phyloP scores from a whole-genome alignment of 2,113 vertebrate genomes.

The Ophiodon elongatus region DNA sequence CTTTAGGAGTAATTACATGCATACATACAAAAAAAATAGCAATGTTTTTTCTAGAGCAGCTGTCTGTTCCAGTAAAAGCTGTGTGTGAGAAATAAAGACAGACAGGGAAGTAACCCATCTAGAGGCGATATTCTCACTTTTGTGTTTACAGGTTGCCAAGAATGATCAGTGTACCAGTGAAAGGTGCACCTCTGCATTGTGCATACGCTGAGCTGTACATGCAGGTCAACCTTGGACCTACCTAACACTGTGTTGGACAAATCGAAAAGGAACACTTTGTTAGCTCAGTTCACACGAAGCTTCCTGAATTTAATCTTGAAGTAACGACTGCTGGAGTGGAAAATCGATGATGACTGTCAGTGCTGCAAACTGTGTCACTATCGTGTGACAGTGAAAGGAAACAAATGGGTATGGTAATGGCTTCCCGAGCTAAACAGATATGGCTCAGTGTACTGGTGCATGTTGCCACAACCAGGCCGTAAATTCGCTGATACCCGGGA shows the following conservation, averaged over 20 bases:
- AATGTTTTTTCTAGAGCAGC: background rate
- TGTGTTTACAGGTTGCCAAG: conserved; percentile 60
- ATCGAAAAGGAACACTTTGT: background rate
- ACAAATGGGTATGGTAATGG: conserved; percentile 47
- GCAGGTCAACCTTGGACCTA: background rate
- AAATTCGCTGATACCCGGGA: conserved; percentile 45
- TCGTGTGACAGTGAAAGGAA: conserved; percentile 24
- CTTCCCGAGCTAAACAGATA: conserved; percentile 40
- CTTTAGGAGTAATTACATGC: background rate
- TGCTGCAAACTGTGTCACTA: conserved; percentile 34
- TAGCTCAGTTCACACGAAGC: conserved; percentile 13
- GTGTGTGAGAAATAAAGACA: background rate
- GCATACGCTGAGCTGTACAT: background rate
- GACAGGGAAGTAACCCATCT: conserved; percentile 33
- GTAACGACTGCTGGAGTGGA: conserved; percentile 23
- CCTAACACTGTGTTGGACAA: background rate
- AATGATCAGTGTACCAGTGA: conserved; percentile 29
- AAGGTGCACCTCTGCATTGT: conserved; percentile 7
- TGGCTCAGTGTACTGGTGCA: conserved; percentile 50
- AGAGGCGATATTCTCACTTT: conserved; percentile 40
- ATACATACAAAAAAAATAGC: background rate
- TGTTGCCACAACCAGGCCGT: conserved; percentile 48
- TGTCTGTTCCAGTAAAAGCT: conserved; percentile 1
- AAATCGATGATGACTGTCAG: conserved; percentile 42
- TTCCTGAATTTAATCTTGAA: conserved; percentile 2